phyloP scores from a whole-genome alignment of 2,113 vertebrate genomes.

The Callionymus lyra region DNA sequence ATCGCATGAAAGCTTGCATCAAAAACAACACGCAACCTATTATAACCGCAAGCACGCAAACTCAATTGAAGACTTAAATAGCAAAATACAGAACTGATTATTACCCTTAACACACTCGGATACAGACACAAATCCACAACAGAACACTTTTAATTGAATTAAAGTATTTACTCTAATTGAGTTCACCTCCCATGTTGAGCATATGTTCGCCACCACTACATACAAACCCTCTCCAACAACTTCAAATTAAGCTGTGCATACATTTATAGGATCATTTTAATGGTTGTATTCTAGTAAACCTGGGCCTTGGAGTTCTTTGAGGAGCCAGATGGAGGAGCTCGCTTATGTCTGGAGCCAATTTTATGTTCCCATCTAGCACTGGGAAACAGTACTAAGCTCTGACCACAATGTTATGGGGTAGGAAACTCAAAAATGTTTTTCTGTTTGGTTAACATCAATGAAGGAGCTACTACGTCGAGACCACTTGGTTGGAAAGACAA shows the following conservation, averaged over 20 bases:
- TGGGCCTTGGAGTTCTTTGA: slow-evolving; percentile 53
- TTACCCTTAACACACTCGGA: slow-evolving; percentile 1
- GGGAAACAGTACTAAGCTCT: slow-evolving; percentile 16
- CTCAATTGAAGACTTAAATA: slow-evolving; percentile 5
- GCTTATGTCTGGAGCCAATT: slow-evolving; percentile 49
- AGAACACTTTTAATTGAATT: slow-evolving; percentile 24
- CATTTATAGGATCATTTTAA: slow-evolving; percentile 56
- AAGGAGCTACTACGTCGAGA: slow-evolving; percentile 29
- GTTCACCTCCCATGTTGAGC: slow-evolving; percentile 19
- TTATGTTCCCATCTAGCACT: slow-evolving; percentile 39
- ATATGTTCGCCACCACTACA: not conserved
- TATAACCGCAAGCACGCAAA: slow-evolving; percentile 12
- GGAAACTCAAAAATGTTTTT: slow-evolving; percentile 37
- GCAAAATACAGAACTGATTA: slow-evolving; percentile 1
- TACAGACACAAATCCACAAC: slow-evolving; percentile 11
- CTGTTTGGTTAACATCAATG: slow-evolving; percentile 36
- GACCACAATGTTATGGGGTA: slow-evolving; percentile 47
- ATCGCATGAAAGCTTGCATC: not conserved
- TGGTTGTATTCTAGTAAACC: slow-evolving; percentile 57
- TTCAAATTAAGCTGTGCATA: slow-evolving; percentile 38
- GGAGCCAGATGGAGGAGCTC: slow-evolving; percentile 47
- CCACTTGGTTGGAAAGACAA: slow-evolving; percentile 28
- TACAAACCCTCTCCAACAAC: slow-evolving; percentile 10
- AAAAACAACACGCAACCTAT: not conserved
- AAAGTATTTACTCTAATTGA: slow-evolving; percentile 28